Conservation (phyloP, 2,113 vertebrate species). For the Columbina picui region DNA sequence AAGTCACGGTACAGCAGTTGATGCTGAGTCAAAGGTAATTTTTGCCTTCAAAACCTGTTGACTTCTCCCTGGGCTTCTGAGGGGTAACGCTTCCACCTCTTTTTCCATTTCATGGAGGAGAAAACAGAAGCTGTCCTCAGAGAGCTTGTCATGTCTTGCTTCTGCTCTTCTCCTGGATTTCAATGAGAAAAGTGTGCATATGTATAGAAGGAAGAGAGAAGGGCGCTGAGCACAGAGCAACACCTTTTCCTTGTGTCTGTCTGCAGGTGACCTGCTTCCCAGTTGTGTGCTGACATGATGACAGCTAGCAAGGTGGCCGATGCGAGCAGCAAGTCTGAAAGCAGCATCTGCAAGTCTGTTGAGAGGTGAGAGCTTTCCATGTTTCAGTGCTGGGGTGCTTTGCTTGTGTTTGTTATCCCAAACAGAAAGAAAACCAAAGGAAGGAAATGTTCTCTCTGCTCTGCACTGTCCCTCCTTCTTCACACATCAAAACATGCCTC, state of each 20-base stretch:
- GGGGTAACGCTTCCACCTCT: neutral
- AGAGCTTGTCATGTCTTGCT: neutral
- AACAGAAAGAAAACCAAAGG: neutral
- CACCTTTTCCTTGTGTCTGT: neutral
- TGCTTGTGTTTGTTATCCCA: neutral
- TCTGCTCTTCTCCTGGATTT: neutral
- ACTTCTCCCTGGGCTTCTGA: neutral
- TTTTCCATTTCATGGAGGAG: neutral
- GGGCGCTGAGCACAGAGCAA: neutral
- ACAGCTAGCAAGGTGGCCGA: constrained; percentile 81
- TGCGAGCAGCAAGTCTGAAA: constrained; percentile 85
- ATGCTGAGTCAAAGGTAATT: neutral
- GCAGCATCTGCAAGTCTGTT: constrained; percentile 78
- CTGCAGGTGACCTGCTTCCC: constrained; percentile 72
- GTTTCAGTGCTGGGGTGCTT: neutral
- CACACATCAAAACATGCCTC: neutral
- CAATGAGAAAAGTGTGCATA: neutral
- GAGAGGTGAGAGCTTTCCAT: constrained; percentile 79
- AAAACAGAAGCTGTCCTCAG: neutral
- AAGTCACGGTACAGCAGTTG: neutral
- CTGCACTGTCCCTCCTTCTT: neutral
- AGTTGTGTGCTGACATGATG: constrained; percentile 90
- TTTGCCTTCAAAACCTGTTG: neutral
- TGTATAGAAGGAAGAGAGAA: neutral
- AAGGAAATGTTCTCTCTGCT: neutral